Conservation (phyloP, 2,797 vertebrate species). For the Lophura swinhoii region DNA sequence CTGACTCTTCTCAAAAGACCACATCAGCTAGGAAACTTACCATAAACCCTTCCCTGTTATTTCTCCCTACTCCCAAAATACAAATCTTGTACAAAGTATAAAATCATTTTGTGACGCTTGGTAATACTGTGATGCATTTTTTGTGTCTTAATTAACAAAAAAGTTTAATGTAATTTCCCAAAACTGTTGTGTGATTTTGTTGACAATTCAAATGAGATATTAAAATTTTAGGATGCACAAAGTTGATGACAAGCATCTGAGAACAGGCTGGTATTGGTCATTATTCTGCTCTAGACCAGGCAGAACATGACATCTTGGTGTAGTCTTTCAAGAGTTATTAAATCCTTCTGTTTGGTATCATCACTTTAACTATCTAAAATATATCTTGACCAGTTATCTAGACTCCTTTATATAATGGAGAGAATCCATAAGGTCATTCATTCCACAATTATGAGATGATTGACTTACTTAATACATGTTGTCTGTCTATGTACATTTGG, state of each 20-base stretch:
- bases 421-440: conserved; percentile 23
- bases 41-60: not conserved
- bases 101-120: not conserved
- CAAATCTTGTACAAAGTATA: not conserved
- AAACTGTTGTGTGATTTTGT: not conserved
- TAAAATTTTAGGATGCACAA: not conserved
- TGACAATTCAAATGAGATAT: not conserved
- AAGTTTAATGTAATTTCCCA: not conserved
- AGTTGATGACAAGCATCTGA: not conserved
- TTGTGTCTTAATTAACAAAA: not conserved
- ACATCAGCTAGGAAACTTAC: not conserved
- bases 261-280: accelerated
- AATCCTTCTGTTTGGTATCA: not conserved
- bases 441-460: not conserved
- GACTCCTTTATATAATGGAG: conserved; percentile 16
- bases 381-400: not conserved
- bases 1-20: not conserved
- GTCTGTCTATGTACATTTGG: not conserved
- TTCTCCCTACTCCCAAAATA: accelerated
- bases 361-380: not conserved
- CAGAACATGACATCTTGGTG: not conserved
- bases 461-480: not conserved
- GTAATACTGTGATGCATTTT: too few relatives aligned
- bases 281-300: not conserved
- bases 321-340: not conserved